Evolutionary conservation across 2,797 vertebrate species (phyloP), one percentile per base, ranked within the genome.

Genomic region (Alca torda): DNA sequence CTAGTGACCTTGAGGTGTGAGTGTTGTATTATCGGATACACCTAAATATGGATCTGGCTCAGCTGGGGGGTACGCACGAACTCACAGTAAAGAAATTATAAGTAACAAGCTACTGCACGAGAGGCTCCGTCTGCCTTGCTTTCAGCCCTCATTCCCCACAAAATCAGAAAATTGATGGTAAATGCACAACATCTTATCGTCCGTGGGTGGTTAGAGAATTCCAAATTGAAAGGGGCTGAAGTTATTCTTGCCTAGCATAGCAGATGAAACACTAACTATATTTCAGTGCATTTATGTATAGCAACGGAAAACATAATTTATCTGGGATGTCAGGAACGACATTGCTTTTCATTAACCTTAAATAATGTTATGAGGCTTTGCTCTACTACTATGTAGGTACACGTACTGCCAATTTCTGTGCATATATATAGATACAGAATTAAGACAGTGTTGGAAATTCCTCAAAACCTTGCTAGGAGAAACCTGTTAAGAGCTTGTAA

Each of bases 131-230:
- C 72, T 88, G 84, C 60, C 74, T 76, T 77, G 70, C 68, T 96
- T 94, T 88, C 90, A 94, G 85, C 92, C 45, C 77, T 91, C 33
- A 10, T 85, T 96, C 89, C 63, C 76, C 63, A 80, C 87, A 83
- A 96, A 97, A 95, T 88, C 87, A 93, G 96, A 96, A 98, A 97
- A 97, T 89, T 94, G 96, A 96, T 96, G 92, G 90, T 92, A 88
- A 84, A 87, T 84, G 87, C 35, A 95, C 72, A 69, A 35, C 48
- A 53, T 91, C 84, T 92, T 89, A 83, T 57, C 6, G 16, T 95
- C 96, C 25, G 24, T 91, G 95, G 92, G 95, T 93, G 79, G 94
- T 96, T 94, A 95, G 91, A 96, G 81, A 90, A 87, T 96, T 90
- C 82, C 94, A 97, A 37, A 98, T 95, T 93, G 96, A 93, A 97